phyloP scores from a whole-genome alignment of 92 coral and sea anemone species.

The Porites divaricata region DNA sequence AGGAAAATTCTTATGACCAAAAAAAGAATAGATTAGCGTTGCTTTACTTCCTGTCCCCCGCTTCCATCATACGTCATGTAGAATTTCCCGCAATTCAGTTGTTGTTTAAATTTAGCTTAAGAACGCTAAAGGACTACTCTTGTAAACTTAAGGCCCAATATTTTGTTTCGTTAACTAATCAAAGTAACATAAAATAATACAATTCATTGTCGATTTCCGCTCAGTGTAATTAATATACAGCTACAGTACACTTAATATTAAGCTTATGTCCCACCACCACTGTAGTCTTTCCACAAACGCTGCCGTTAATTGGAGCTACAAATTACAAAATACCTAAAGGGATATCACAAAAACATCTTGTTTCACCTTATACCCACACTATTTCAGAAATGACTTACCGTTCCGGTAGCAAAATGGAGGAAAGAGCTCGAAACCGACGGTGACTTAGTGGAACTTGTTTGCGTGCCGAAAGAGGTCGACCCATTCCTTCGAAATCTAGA shows the following conservation, averaged over 20 bases:
- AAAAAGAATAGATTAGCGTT: no score
- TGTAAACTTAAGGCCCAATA: no score
- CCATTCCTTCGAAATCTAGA: slow-evolving; percentile 82
- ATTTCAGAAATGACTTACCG: slow-evolving; percentile 49
- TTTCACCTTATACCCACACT: background rate
- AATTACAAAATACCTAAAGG: background rate
- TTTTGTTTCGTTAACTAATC: background rate
- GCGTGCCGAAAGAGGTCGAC: slow-evolving; percentile 77
- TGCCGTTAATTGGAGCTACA: background rate
- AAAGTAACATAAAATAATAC: background rate
- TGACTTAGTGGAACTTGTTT: slow-evolving; percentile 62
- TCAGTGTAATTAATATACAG: no score
- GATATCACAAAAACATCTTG: background rate
- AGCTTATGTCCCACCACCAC: background rate
- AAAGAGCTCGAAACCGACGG: slow-evolving; percentile 69
- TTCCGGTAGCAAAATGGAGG: slow-evolving; percentile 85
- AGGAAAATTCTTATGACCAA: no score
- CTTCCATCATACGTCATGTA: no score
- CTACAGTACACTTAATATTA: background rate
- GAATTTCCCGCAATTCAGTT: no score
- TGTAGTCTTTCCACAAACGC: no score
- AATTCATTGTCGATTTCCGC: background rate
- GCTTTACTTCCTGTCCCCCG: no score
- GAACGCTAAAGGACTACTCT: no score
- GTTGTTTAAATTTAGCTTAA: no score